Conservation (phyloP, 1,140 invertebrate genomes). For the Cotesia glomerata region DNA sequence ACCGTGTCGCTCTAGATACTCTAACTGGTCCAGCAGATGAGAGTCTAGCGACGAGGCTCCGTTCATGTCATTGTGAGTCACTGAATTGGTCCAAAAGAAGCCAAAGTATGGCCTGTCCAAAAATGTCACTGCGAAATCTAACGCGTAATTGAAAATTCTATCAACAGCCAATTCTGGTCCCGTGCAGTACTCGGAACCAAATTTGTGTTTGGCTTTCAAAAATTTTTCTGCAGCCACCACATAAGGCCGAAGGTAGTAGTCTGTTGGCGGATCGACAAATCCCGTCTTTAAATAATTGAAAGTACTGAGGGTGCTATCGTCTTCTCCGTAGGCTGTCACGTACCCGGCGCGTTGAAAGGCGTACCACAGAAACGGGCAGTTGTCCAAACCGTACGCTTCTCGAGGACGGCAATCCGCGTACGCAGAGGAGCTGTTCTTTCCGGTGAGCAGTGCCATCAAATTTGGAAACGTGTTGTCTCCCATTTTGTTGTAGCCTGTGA, state of each 20-base stretch:
- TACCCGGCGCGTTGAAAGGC: constrained; percentile 75
- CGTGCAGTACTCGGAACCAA: constrained; percentile 69
- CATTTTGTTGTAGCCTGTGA: constrained; percentile 72
- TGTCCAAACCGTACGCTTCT: constrained; percentile 60
- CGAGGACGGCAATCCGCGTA: constrained; percentile 63
- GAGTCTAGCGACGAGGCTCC: constrained; percentile 73
- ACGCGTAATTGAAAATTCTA: constrained; percentile 67
- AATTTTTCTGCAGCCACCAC: constrained; percentile 69
- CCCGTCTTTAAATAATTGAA: constrained; percentile 84
- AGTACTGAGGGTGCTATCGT: constrained; percentile 74
- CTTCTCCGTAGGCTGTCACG: constrained; percentile 81
- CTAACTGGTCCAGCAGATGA: constrained; percentile 66
- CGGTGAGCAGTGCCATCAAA: constrained; percentile 77
- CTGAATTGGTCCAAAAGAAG: constrained; percentile 80
- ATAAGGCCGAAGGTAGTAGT: constrained; percentile 83
- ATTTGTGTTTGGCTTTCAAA: constrained; percentile 66
- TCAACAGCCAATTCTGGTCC: constrained; percentile 67
- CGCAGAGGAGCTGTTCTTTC: constrained; percentile 63
- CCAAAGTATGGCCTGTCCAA: constrained; percentile 70
- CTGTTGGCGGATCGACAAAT: constrained; percentile 78
- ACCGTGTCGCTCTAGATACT: constrained; percentile 65
- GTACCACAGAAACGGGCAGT: constrained; percentile 83
- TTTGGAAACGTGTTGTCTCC: constrained; percentile 86
- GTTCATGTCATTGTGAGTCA: constrained; percentile 81
- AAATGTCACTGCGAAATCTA: constrained; percentile 67